phyloP scores from a whole-genome alignment of 2,888 invertebrate species.

The Tigriopus californicus region DNA sequence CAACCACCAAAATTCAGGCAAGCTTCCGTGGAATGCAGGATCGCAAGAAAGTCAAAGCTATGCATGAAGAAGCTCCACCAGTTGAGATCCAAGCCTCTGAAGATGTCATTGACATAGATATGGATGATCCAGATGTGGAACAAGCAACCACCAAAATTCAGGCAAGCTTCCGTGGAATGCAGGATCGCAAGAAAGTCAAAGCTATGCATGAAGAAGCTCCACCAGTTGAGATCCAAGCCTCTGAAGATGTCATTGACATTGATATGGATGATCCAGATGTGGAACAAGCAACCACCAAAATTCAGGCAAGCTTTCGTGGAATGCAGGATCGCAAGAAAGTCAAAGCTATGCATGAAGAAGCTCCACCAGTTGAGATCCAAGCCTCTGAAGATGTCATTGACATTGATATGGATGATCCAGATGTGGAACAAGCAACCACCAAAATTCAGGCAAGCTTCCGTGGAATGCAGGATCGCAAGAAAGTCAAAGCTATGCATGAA shows the following conservation, averaged over 20 bases:
- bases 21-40: neutral
- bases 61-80: neutral
- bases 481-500: neutral
- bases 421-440: neutral
- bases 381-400: neutral
- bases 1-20: constrained; percentile 1
- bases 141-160: constrained; percentile 6
- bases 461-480: neutral
- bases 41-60: neutral
- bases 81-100: neutral
- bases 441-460: constrained; percentile 10
- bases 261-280: neutral
- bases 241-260: neutral
- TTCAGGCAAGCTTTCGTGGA: constrained; percentile 9
- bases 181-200: constrained; percentile 1
- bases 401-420: neutral
- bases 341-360: neutral
- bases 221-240: neutral
- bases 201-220: neutral
- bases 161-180: neutral
- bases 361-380: neutral
- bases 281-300: neutral
- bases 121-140: constrained; percentile 5
- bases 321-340: neutral
- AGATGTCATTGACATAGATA: constrained; percentile 1